phyloP scores from a whole-genome alignment of 2,888 invertebrate species.

The Neocrepidodera transversa region DNA sequence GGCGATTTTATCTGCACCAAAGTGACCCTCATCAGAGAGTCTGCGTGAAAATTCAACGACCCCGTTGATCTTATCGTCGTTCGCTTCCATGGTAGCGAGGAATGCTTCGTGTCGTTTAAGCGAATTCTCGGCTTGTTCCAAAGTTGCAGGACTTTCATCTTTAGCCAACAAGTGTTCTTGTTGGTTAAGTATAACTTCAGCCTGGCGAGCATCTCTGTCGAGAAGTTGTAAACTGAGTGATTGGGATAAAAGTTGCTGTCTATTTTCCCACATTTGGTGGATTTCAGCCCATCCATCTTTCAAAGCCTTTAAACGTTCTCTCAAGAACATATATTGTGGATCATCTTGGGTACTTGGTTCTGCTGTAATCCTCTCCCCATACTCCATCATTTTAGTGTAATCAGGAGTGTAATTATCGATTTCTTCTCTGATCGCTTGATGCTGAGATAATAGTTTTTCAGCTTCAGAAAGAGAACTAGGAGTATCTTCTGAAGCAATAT shows the following conservation, averaged over 20 bases:
- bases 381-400: slow-evolving; percentile 97
- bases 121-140: slow-evolving; percentile 97
- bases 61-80: slow-evolving; percentile 98
- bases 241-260: slow-evolving; percentile 93
- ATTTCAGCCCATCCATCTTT: slow-evolving; percentile 99
- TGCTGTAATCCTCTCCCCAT: slow-evolving; percentile 93
- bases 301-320: slow-evolving; percentile 95
- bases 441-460: slow-evolving; percentile 94
- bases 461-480: slow-evolving; percentile 94
- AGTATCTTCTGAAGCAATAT: slow-evolving; percentile 96
- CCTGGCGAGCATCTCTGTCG: slow-evolving; percentile 96
- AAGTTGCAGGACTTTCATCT: slow-evolving; percentile 90
- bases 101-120: slow-evolving; percentile 98
- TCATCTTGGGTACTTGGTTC: slow-evolving; percentile 90
- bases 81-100: slow-evolving; percentile 99
- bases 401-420: slow-evolving; percentile 99
- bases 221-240: slow-evolving; percentile 94
- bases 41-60: slow-evolving; percentile 94
- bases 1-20: slow-evolving; percentile 94
- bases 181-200: slow-evolving; percentile 95
- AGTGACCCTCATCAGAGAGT: slow-evolving; percentile 90
- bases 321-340: slow-evolving; percentile 99
- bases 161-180: slow-evolving; percentile 98
- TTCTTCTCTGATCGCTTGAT: slow-evolving; percentile 98
- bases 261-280: slow-evolving; percentile 99